Evolutionary conservation across 2,888 invertebrate species (phyloP), one percentile per base, ranked within the genome.

Genomic region (Xanthia icteritia): DNA sequence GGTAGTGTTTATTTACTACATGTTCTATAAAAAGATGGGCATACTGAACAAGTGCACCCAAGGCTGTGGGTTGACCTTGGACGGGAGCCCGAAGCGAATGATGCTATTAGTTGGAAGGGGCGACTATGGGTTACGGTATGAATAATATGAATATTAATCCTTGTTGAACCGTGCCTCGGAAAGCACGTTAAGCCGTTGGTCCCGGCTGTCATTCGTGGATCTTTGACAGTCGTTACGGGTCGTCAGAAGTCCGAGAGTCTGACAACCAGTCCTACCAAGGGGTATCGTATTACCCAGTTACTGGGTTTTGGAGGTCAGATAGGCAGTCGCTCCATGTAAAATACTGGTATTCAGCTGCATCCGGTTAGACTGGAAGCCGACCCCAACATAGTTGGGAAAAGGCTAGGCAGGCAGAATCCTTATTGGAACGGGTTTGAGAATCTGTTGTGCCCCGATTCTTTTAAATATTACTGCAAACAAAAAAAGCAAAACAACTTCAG

Each of bases 21-120:
- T 13, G 61, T 39, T 83, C 79, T 81, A 79, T 81, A 69, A 66
- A 69, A 84, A 66, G 65, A 58, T 73, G 48, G 51, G 31, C 17
- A 39, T 61, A 45, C 15, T 70, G 20, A 77, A 65, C 60, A 36
- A 65, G n/a, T 83, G 79, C 64, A 65, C 36, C 54, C 79, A 83
- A 82, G 81, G 84, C 60, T 65, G 65, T 20, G 13, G 13, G 2
- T 0, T 1, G 69, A 6, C 83, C 84, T 81, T 78, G 71, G 31
- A 31, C 13, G n/a, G 36, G 31, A 20, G 36, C 45, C 15, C 36
- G 61, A 20, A 58, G 56, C 23, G 63, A 31, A 20, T 1, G 3
- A 6, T 56, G 15, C 27, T 63, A 39, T 48, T 64, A 36, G 11
- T 64, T 64, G 36, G 11, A 64, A 75, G 36, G 39, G 76, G 11